A percentile compares a stretch with the other conserved stretches of the same genome.
Conservation (phyloP, 2,113 vertebrate species). For the Cottus gobio region DNA sequence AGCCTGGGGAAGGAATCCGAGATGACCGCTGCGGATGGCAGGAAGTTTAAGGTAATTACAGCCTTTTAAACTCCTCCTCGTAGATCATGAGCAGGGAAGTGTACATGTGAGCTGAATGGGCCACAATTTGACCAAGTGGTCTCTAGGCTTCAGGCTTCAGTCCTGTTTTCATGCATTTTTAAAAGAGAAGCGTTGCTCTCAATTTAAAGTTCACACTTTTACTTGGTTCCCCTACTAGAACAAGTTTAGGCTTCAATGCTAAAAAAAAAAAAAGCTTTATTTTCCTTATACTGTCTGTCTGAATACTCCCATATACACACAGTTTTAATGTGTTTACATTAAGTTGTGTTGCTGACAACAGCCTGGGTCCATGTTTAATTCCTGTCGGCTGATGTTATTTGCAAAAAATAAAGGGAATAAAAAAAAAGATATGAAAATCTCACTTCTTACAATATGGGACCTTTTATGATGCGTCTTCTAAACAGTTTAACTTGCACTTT, state of each 20-base stretch:
- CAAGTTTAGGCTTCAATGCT: neutral
- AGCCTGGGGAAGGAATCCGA: conserved; percentile 85
- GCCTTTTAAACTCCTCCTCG: neutral
- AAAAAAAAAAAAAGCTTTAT: neutral
- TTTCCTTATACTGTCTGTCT: neutral
- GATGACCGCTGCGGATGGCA: conserved; percentile 75
- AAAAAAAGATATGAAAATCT: too few species aligned
- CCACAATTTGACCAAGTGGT: neutral
- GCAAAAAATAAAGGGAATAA: too few species aligned
- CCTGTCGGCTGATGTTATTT: too few species aligned
- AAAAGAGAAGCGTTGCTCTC: neutral
- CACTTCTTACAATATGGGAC: neutral
- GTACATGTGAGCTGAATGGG: neutral
- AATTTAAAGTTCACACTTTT: neutral
- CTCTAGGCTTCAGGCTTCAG: neutral
- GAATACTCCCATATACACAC: too few species aligned
- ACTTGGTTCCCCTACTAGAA: neutral
- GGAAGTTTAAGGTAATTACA: conserved; percentile 73
- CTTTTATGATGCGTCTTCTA: neutral
- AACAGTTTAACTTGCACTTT: neutral
- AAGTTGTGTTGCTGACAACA: neutral
- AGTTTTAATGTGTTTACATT: too few species aligned
- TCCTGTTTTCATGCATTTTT: neutral
- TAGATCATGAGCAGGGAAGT: neutral
- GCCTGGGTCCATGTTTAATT: neutral